Evolutionary conservation across 2,113 vertebrate genomes (phyloP).

Genomic region (Cheirogaleus medius): DNA sequence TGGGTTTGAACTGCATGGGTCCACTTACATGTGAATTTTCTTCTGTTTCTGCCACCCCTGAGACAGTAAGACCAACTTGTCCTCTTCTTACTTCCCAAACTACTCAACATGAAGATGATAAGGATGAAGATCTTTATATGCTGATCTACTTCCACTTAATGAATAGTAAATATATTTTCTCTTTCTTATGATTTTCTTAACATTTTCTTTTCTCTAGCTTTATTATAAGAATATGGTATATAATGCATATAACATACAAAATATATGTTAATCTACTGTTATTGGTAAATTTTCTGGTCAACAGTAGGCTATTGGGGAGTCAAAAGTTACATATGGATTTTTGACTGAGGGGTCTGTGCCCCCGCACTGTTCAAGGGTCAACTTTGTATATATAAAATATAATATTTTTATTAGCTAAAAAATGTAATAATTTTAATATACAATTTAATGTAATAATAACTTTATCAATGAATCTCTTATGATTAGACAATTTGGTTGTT

Average conservation of each 20-base stretch:
- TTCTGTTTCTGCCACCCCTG: not conserved
- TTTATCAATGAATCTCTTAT: not conserved
- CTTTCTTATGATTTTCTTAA: not conserved
- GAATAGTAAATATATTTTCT: not conserved
- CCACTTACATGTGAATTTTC: not conserved
- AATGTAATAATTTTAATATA: not conserved
- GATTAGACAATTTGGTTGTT: not conserved
- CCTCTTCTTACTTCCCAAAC: not conserved
- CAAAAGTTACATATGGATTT: not conserved
- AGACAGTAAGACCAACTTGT: not conserved
- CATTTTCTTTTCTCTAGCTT: not conserved
- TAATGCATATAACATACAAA: not conserved
- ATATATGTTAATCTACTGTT: not conserved
- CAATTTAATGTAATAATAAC: not conserved
- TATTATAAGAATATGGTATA: not conserved
- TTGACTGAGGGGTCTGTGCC: not conserved
- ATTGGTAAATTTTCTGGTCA: not conserved
- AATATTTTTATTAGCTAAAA: conserved; percentile 20
- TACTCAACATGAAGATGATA: not conserved
- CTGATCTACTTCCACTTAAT: not conserved
- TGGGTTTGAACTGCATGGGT: not conserved
- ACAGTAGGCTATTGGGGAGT: not conserved
- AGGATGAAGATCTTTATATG: not conserved
- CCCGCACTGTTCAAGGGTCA: not conserved
- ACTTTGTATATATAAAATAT: not conserved